Evolutionary conservation across 2,888 invertebrate genomes (phyloP).

Genomic region (Platyscelio sp.): DNA sequence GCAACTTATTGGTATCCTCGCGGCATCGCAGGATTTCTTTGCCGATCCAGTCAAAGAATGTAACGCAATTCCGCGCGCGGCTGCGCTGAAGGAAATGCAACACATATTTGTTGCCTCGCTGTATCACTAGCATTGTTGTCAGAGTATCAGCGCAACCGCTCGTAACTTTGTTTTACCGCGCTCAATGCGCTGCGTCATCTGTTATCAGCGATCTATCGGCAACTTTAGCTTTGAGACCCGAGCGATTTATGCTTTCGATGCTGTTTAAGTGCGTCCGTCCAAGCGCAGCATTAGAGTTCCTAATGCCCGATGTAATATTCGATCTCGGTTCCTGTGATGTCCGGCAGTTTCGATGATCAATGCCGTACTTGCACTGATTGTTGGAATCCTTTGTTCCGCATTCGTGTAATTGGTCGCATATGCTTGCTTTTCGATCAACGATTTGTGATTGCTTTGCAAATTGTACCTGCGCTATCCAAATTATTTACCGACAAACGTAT

Average conservation of each 20-base stretch:
- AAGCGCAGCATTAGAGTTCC: conserved; percentile 19
- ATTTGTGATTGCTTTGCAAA: no score
- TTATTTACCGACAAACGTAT: no score
- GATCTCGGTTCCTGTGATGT: not conserved
- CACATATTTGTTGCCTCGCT: conserved; percentile 49
- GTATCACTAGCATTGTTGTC: conserved; percentile 52
- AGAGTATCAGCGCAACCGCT: conserved; percentile 47
- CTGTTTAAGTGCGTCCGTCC: conserved; percentile 21
- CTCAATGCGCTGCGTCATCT: conserved; percentile 58
- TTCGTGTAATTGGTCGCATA: no score
- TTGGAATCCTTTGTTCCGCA: no score
- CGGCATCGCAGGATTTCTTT: conserved; percentile 32
- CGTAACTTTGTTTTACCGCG: conserved; percentile 63
- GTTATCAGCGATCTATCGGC: conserved; percentile 49
- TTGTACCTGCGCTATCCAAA: no score
- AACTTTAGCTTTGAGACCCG: conserved; percentile 6
- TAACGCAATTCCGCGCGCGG: conserved; percentile 40
- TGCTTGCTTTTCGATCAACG: no score
- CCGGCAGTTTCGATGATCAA: not conserved
- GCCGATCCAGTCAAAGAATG: conserved; percentile 31
- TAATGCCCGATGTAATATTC: not conserved
- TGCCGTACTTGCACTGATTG: conserved; percentile 23
- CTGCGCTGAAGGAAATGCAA: conserved; percentile 41
- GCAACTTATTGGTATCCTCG: conserved; percentile 42
- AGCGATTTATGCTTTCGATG: conserved; percentile 9